Evolutionary conservation across 2,797 vertebrate genomes (phyloP), one percentile per base, ranked within the genome.

Genomic region (Micropoecilia bifurca): DNA sequence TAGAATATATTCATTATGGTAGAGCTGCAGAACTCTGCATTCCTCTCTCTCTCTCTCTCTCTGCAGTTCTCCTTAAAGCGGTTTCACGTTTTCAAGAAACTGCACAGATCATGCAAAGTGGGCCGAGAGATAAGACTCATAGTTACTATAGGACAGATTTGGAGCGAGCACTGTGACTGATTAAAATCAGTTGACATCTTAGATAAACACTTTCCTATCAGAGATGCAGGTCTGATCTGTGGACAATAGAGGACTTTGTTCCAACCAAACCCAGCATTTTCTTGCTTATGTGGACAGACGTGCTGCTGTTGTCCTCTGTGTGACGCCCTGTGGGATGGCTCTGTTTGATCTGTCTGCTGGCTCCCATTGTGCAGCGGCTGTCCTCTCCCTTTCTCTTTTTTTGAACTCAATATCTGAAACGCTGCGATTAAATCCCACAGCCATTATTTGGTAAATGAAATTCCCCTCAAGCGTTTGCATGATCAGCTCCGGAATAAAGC

Each of bases 211-310:
- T 57, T 79, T 28, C 74, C 55, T 43, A 33, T 77, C 30, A 22
- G 16, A 79, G 43, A 71, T 71, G 80, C 46, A 30, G 80, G 41
- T 46, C 14, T 79, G 74, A 80, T 59, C 22, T 0, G 63, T 73
- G 33, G 2, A 94, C 76, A 93, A 93, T 85, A 53, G 91, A 75
- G 13, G 83, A 92, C 92, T 91, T 94, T 94, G 90, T 94, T 91
- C 80, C 66, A 76, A 80, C 18, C 77, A 14, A 53, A 82, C 76
- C 66, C 57, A 57, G 80, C 80, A 41, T 84, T 79, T 86, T 78
- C 79, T 85, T 73, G 81, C 89, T 89, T 79, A 57, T 87, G 82
- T 0, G 80, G 78, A 92, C 90, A 93, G 83, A 63, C 91, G 25
- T 75, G 85, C 86, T 85, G 91, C 89, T 88, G 87, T 87, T 91